Percentiles rank a stretch among this genome's conserved stretches.
Conservation (phyloP, 1,140 invertebrate species). For the Harlomillsia oculata region DNA sequence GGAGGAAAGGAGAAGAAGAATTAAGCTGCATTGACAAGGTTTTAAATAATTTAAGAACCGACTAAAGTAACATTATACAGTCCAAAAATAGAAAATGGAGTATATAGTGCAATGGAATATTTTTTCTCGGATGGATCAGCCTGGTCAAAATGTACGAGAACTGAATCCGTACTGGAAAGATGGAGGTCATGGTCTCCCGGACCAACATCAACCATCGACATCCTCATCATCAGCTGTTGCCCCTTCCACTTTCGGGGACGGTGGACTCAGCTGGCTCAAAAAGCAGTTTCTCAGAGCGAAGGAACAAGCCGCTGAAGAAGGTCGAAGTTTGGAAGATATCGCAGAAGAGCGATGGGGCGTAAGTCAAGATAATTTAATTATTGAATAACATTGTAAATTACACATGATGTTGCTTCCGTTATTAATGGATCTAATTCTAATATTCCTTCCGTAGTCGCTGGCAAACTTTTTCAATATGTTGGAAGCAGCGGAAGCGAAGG, state of each 20-base stretch:
- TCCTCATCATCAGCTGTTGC: conserved; percentile 1
- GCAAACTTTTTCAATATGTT: conserved; percentile 46
- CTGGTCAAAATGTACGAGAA: conserved; percentile 61
- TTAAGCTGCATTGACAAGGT: too few species aligned
- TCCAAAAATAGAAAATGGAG: too few species aligned
- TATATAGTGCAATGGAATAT: too few species aligned
- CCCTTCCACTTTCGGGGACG: conserved; percentile 38
- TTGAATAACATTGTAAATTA: conserved; percentile 5
- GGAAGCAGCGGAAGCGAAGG: conserved; percentile 42
- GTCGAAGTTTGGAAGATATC: conserved; percentile 49
- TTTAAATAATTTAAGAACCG: background rate
- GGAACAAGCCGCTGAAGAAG: conserved; percentile 50
- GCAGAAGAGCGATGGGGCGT: conserved; percentile 56
- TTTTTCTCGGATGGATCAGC: too few species aligned
- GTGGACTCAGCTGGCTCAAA: conserved; percentile 48
- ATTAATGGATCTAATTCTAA: background rate
- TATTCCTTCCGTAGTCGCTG: conserved; percentile 44
- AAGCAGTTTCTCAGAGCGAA: conserved; percentile 49
- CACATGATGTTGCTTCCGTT: background rate
- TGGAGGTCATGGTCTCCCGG: conserved; percentile 69
- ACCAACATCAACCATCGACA: conserved; percentile 35
- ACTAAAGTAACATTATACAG: background rate
- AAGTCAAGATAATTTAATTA: conserved; percentile 35
- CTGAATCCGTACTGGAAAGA: conserved; percentile 89
- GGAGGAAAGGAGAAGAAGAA: too few species aligned